Percentiles rank a stretch among this genome's conserved stretches.
phyloP scores from a whole-genome alignment of 2,797 vertebrate species.

The Selene dorsalis region DNA sequence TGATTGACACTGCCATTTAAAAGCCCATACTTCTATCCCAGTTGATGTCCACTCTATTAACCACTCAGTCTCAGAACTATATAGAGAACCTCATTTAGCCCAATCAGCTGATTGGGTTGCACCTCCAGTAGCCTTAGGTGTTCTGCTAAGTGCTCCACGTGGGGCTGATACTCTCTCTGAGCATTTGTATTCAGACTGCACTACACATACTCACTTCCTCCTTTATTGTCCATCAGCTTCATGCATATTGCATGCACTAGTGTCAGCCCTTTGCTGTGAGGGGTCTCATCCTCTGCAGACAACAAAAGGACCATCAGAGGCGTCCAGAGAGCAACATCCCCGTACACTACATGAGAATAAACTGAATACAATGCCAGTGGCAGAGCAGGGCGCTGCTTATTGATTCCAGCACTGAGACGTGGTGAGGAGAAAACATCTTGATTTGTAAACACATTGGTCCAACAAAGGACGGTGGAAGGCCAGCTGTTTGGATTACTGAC shows the following conservation, averaged over 20 bases:
- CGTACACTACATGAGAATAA: slow-evolving; percentile 29
- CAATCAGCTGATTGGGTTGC: slow-evolving; percentile 33
- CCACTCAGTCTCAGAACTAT: slow-evolving; percentile 4
- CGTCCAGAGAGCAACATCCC: slow-evolving; percentile 36
- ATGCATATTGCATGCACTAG: slow-evolving; percentile 74
- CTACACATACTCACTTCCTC: slow-evolving; percentile 26
- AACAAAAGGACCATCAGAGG: slow-evolving; percentile 61
- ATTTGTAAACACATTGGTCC: slow-evolving; percentile 36
- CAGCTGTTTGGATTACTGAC: background rate
- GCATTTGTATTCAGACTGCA: slow-evolving; percentile 71
- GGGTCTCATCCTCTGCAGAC: slow-evolving; percentile 38
- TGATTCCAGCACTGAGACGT: slow-evolving; percentile 41
- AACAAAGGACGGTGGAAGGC: background rate
- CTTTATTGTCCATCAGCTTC: slow-evolving; percentile 59
- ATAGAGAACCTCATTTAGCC: slow-evolving; percentile 23
- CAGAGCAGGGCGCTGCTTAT: slow-evolving; percentile 1
- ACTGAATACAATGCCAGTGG: slow-evolving; percentile 36
- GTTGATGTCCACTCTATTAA: slow-evolving; percentile 17
- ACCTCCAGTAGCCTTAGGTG: slow-evolving; percentile 41
- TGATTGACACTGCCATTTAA: background rate
- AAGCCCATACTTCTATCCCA: background rate
- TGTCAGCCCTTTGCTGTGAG: slow-evolving; percentile 50
- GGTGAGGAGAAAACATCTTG: slow-evolving; percentile 24
- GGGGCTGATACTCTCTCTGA: slow-evolving; percentile 10
- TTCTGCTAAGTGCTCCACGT: slow-evolving; percentile 55